Evolutionary conservation across 2,888 invertebrate genomes (phyloP).

Genomic region (Polylopha cassiicola): DNA sequence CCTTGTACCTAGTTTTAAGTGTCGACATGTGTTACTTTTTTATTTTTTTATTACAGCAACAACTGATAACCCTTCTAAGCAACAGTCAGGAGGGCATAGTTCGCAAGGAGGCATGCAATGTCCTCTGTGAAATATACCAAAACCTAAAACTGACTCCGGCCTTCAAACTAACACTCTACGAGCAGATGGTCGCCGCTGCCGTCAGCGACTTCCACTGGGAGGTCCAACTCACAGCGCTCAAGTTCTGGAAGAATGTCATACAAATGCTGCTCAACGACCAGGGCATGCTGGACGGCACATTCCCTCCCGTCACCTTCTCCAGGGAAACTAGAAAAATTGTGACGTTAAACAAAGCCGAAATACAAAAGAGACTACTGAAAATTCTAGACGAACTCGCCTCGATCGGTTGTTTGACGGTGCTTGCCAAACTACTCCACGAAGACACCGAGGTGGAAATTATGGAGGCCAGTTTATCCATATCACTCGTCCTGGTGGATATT

Average conservation of each 20-base stretch:
- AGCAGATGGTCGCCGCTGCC: slow-evolving; percentile 81
- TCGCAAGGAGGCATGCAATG: slow-evolving; percentile 82
- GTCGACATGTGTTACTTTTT: slow-evolving; percentile 14
- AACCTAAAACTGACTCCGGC: slow-evolving; percentile 77
- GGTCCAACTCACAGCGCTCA: slow-evolving; percentile 83
- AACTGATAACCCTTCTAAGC: slow-evolving; percentile 76
- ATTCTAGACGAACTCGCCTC: slow-evolving; percentile 81
- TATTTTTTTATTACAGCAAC: slow-evolving; percentile 53
- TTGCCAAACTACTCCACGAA: slow-evolving; percentile 81
- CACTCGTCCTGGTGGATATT: slow-evolving; percentile 71
- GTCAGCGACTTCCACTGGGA: slow-evolving; percentile 89
- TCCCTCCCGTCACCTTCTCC: slow-evolving; percentile 88
- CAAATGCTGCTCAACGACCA: slow-evolving; percentile 81
- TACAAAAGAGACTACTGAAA: slow-evolving; percentile 79
- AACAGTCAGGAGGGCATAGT: slow-evolving; percentile 87
- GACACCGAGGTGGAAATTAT: slow-evolving; percentile 85
- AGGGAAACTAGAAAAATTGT: slow-evolving; percentile 87
- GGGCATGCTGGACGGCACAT: slow-evolving; percentile 89
- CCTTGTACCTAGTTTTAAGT: not conserved
- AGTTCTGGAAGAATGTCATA: slow-evolving; percentile 84
- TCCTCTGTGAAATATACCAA: slow-evolving; percentile 81
- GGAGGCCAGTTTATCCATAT: slow-evolving; percentile 76
- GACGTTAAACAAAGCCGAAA: slow-evolving; percentile 81
- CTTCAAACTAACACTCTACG: slow-evolving; percentile 76
- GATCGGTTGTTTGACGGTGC: slow-evolving; percentile 83